These are phyloP conservation scores for Psittacus erithacus DNA, from an alignment of 2,113 vertebrate species.

Conservation along the genomic window DNA sequence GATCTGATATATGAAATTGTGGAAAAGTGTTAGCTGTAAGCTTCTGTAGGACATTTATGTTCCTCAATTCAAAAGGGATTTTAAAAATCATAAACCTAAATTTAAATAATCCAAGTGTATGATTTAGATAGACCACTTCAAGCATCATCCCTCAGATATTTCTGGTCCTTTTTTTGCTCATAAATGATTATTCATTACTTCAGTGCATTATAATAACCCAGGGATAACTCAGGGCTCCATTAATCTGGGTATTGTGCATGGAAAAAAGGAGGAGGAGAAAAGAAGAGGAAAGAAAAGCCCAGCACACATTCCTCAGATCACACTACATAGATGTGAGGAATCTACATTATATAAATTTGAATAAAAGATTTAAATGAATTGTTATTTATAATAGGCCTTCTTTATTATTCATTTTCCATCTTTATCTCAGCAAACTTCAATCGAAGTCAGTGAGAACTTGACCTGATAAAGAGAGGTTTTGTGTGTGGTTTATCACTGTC, in stretches of 20 bases:
- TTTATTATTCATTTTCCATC: not conserved
- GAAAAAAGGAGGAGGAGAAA: not conserved
- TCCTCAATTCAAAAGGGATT: not conserved
- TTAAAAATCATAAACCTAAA: not conserved
- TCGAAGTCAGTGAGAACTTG: not conserved
- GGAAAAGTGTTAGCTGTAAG: not conserved
- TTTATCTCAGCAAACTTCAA: not conserved
- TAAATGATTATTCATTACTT: not conserved
- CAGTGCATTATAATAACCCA: not conserved
- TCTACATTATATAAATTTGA: not conserved
- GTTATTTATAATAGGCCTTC: not conserved
- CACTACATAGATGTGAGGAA: not conserved
- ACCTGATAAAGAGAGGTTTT: not conserved
- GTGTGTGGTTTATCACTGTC: not conserved
- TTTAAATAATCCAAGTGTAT: constrained; percentile 2
- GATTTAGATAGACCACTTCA: not conserved
- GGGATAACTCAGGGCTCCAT: not conserved
- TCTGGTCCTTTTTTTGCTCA: not conserved
- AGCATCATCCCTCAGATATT: not conserved
- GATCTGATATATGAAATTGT: not conserved
- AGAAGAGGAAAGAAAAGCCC: not conserved
- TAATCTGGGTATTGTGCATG: not conserved
- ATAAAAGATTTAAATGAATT: not conserved
- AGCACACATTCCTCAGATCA: not conserved
- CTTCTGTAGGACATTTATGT: not conserved